Percentiles rank a stretch among this genome's conserved stretches.
Evolutionary conservation across 2,797 vertebrate species (phyloP).

Genomic region (Poecilia velifera): DNA sequence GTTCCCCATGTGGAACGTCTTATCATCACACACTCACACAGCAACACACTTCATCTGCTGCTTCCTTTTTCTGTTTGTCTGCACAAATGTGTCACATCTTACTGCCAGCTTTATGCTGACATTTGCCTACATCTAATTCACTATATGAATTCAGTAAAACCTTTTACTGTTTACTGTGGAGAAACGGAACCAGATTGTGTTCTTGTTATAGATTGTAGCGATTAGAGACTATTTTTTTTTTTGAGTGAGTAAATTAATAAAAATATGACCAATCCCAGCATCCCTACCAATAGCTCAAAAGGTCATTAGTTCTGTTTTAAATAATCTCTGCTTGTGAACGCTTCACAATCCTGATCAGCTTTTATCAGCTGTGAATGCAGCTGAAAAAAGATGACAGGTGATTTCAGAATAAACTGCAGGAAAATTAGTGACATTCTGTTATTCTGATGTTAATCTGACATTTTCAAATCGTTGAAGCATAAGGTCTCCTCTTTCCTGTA

Average conservation of each 20-base stretch:
- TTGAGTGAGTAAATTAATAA: too few species aligned
- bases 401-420: too few species aligned
- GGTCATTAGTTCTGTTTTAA: background rate
- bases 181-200: background rate
- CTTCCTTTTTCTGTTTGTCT: background rate
- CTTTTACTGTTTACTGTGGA: background rate
- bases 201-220: background rate
- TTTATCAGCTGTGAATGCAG: background rate
- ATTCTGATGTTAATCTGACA: too few species aligned
- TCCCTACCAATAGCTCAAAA: background rate
- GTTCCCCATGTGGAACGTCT: background rate
- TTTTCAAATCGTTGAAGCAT: too few species aligned
- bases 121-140: background rate
- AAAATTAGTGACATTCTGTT: too few species aligned
- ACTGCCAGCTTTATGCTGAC: background rate
- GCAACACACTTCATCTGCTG: background rate
- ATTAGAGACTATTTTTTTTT: background rate
- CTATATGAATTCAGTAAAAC: background rate
- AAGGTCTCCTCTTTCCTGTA: too few species aligned
- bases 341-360: background rate
- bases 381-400: too few species aligned
- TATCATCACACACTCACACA: background rate
- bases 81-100: background rate
- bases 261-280: background rate
- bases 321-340: background rate